These are phyloP conservation scores for Coreoperca whiteheadi DNA, from an alignment of 2,113 vertebrate genomes.

Conservation along the genomic window DNA sequence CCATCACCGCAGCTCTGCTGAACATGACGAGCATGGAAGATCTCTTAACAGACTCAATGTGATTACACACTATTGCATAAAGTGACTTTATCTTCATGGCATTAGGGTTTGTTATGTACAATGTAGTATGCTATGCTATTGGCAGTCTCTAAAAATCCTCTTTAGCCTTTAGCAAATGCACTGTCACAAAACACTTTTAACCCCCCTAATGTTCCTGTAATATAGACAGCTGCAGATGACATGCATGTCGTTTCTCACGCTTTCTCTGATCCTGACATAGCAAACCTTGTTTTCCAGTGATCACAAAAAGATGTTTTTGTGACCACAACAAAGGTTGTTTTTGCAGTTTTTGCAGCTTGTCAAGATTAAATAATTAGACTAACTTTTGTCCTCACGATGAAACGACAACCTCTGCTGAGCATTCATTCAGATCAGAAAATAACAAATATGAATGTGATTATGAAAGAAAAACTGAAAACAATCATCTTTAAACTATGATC, in stretches of 20 bases:
- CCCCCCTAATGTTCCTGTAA: not conserved
- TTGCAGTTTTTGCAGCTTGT: not conserved
- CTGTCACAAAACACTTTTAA: not conserved
- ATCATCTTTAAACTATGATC: not conserved
- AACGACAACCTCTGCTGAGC: not conserved
- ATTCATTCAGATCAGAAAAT: not conserved
- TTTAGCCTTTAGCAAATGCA: not conserved
- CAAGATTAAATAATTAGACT: not conserved
- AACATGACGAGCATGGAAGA: constrained; percentile 2
- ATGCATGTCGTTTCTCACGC: not conserved
- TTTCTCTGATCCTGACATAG: not conserved
- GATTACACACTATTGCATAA: constrained; percentile 21
- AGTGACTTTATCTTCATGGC: constrained; percentile 32
- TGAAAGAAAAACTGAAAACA: not conserved
- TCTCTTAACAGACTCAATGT: not conserved
- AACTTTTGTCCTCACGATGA: not conserved
- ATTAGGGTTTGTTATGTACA: constrained; percentile 4
- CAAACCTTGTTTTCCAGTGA: not conserved
- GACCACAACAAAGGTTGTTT: constrained; percentile 6
- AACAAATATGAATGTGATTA: not conserved
- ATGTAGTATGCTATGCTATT: not conserved
- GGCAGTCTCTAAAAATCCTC: not conserved
- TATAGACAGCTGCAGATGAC: not conserved
- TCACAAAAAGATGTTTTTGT: not conserved
- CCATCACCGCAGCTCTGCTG: not conserved